phyloP scores from a whole-genome alignment of 92 coral and sea anemone genomes.

The Porites divaricata region DNA sequence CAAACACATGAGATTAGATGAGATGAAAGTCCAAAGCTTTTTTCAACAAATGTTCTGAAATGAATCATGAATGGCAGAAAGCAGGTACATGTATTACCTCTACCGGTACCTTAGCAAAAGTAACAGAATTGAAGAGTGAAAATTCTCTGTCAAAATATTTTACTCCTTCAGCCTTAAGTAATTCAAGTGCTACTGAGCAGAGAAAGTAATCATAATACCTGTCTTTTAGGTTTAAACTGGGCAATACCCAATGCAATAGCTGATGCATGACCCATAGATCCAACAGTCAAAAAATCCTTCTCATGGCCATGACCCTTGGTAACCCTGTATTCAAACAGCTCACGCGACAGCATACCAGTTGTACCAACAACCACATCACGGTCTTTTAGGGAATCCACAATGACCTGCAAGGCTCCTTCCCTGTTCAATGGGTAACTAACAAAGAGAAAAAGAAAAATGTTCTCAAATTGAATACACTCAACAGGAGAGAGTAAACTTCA shows the following conservation, averaged over 20 bases:
- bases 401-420: slow-evolving; percentile 82
- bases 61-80: no score
- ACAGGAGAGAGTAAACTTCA: background rate
- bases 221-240: slow-evolving; percentile 91
- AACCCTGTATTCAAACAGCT: slow-evolving; percentile 94
- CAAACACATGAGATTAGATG: no score
- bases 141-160: no score
- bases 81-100: no score
- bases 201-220: slow-evolving; percentile 50
- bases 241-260: slow-evolving; percentile 97
- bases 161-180: no score
- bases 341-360: slow-evolving; percentile 99
- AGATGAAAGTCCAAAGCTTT: no score
- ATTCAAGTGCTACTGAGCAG: background rate
- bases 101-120: no score
- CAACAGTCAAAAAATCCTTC: slow-evolving; percentile 96
- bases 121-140: no score
- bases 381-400: slow-evolving; percentile 87
- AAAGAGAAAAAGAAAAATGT: background rate
- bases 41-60: no score
- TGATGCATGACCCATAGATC: slow-evolving; percentile 98
- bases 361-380: slow-evolving; percentile 97
- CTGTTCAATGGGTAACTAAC: slow-evolving; percentile 85
- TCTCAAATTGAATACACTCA: no score
- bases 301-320: slow-evolving; percentile 96